phyloP scores from a whole-genome alignment of 2,888 invertebrate genomes.

The Steinernema carpocapsae region DNA sequence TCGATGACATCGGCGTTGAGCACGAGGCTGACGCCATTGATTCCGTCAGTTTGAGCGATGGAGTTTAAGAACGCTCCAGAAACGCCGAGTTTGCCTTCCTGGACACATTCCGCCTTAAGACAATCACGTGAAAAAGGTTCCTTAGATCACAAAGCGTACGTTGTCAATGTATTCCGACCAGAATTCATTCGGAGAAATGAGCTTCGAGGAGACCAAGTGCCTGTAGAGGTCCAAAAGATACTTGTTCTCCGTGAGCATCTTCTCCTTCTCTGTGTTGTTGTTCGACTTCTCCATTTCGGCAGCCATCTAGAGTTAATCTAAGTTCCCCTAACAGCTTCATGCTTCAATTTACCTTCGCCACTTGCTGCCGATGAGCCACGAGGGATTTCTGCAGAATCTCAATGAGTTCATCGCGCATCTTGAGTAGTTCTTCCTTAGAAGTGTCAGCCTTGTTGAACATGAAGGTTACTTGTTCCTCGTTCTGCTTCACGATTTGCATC shows the following conservation, averaged over 20 bases:
- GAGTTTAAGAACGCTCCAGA: constrained; percentile 74
- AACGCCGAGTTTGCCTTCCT: constrained; percentile 78
- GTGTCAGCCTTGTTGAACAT: constrained; percentile 91
- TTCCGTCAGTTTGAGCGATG: constrained; percentile 58
- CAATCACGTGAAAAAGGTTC: background rate
- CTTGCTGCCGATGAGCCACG: constrained; percentile 72
- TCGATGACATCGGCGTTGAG: constrained; percentile 94
- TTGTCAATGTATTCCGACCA: constrained; percentile 75
- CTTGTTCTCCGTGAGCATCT: constrained; percentile 57
- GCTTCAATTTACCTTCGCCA: constrained; percentile 38
- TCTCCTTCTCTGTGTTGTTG: constrained; percentile 50
- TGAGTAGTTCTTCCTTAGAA: constrained; percentile 78
- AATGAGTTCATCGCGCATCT: constrained; percentile 90
- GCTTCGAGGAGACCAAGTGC: constrained; percentile 93
- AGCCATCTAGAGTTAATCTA: background rate
- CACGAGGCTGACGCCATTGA: constrained; percentile 77
- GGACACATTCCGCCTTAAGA: constrained; percentile 11
- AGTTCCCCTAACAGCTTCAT: background rate
- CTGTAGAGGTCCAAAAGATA: constrained; percentile 81
- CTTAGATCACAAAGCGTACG: constrained; percentile 8
- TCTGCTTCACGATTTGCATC: constrained; percentile 90
- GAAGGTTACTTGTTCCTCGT: constrained; percentile 81
- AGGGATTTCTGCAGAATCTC: constrained; percentile 85
- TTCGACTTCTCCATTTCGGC: constrained; percentile 9
- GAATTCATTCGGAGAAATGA: constrained; percentile 95